These are phyloP conservation scores for Teleogryllus occipitalis DNA, from an alignment of 1,140 invertebrate genomes.

Conservation along the genomic window DNA sequence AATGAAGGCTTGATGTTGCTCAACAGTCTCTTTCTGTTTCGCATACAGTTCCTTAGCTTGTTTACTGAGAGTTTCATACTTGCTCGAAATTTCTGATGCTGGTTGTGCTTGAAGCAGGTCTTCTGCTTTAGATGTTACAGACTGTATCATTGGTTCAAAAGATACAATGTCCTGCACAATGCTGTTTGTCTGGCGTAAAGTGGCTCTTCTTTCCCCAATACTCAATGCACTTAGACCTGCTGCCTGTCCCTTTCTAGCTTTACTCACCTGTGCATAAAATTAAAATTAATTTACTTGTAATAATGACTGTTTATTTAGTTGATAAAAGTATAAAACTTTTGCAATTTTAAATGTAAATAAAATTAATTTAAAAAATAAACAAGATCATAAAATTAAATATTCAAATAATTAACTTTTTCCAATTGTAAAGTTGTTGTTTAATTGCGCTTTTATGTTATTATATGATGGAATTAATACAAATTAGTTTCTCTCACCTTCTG, in stretches of 20 bases:
- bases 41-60: constrained; percentile 82
- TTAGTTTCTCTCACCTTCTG: constrained; percentile 46
- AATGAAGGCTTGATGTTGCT: constrained; percentile 82
- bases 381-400: no score
- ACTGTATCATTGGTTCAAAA: constrained; percentile 92
- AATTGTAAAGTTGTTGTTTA: not conserved
- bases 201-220: constrained; percentile 77
- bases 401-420: no score
- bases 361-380: no score
- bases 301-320: no score
- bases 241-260: constrained; percentile 54
- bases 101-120: constrained; percentile 77
- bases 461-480: not conserved
- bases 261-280: constrained; percentile 41
- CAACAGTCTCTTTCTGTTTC: constrained; percentile 84
- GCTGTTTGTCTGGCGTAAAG: constrained; percentile 81
- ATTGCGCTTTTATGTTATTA: not conserved
- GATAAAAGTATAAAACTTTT: not conserved
- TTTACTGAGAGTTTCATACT: constrained; percentile 82
- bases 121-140: constrained; percentile 82
- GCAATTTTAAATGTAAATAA: no score
- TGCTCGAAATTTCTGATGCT: constrained; percentile 78
- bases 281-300: no score
- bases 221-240: constrained; percentile 18
- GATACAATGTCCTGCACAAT: constrained; percentile 91